Conservation (phyloP, 2,113 vertebrate species). For the Python bivittatus region DNA sequence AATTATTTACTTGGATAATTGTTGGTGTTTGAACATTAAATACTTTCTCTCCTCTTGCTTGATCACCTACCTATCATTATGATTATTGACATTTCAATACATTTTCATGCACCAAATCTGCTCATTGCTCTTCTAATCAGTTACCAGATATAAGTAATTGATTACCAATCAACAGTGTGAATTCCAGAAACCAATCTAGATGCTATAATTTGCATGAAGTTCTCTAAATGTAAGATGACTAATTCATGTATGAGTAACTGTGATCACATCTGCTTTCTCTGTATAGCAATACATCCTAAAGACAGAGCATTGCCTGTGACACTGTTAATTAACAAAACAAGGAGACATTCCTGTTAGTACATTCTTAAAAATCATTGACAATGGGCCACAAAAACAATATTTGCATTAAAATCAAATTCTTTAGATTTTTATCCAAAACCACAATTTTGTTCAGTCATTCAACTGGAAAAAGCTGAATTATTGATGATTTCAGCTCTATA, state of each 20-base stretch:
- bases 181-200: neutral
- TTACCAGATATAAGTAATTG: neutral
- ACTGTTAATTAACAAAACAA: neutral
- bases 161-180: neutral
- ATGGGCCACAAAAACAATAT: neutral
- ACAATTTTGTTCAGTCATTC: neutral
- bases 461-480: conserved; percentile 19
- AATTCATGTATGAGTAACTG: neutral
- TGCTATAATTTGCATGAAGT: neutral
- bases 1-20: neutral
- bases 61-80: neutral
- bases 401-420: neutral
- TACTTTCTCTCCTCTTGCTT: neutral
- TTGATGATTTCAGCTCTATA: conserved; percentile 12
- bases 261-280: neutral
- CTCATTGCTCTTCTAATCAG: neutral
- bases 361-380: neutral
- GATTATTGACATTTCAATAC: neutral
- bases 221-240: neutral
- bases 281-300: neutral
- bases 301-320: neutral
- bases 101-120: neutral
- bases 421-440: neutral
- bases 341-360: neutral
- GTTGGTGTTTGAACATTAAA: neutral